These are phyloP conservation scores for Microplitis manilae DNA, from an alignment of 2,888 invertebrate genomes.

Conservation along the genomic window DNA sequence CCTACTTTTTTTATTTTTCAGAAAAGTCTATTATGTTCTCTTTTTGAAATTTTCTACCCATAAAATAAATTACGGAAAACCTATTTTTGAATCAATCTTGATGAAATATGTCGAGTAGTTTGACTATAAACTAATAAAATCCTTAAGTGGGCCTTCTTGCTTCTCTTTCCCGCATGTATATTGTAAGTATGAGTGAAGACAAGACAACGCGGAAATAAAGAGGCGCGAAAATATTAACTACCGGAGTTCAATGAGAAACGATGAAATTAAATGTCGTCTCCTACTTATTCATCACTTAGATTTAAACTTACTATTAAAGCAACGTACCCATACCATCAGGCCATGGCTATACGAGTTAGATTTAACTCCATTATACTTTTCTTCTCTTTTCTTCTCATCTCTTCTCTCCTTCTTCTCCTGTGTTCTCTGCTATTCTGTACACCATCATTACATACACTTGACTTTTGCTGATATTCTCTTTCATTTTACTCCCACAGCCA, in stretches of 20 bases:
- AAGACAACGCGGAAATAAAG: constrained; percentile 42
- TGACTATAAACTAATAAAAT: not conserved
- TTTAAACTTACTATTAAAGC: not conserved
- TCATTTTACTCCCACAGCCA: constrained; percentile 8
- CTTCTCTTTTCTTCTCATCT: not conserved
- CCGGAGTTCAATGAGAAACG: constrained; percentile 20
- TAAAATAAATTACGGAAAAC: too few species aligned
- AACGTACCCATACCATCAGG: not conserved
- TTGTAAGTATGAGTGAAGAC: not conserved
- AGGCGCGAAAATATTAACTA: constrained; percentile 48
- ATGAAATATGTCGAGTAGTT: too few species aligned
- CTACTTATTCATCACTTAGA: not conserved
- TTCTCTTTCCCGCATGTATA: not conserved
- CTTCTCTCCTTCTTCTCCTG: not conserved
- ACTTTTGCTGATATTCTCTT: too few species aligned
- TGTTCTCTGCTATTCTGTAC: not conserved
- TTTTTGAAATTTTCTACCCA: too few species aligned
- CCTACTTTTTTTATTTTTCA: too few species aligned
- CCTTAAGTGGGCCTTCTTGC: not conserved
- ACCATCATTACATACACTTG: too few species aligned
- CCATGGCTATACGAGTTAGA: not conserved
- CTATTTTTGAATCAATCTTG: too few species aligned
- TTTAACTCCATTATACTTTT: not conserved
- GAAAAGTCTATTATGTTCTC: too few species aligned
- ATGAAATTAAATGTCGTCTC: not conserved